phyloP scores from a whole-genome alignment of 2,888 invertebrate genomes.

The Patella ulyssiponensis region DNA sequence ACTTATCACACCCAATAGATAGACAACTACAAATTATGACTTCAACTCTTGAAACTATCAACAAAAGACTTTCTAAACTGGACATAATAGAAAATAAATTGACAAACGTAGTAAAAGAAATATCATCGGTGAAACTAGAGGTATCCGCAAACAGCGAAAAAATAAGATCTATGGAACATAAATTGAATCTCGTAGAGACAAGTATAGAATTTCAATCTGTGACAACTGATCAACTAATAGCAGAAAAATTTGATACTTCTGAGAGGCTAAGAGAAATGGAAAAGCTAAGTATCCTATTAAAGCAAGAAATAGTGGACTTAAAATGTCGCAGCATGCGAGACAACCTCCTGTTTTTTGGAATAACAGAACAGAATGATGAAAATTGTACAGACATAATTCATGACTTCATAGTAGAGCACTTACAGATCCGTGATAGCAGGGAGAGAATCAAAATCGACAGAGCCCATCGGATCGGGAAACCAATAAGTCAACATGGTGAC shows the following conservation, averaged over 20 bases:
- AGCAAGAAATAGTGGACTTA: background rate
- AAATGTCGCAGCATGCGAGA: conserved; percentile 1
- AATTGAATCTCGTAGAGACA: background rate
- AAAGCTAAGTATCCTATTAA: background rate
- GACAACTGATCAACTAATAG: background rate
- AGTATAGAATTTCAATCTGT: conserved; percentile 11
- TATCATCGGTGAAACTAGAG: background rate
- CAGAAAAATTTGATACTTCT: background rate
- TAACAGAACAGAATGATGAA: background rate
- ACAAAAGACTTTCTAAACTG: background rate
- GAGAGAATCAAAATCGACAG: background rate
- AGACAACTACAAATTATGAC: background rate
- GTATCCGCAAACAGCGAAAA: background rate
- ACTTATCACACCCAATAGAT: too few species aligned
- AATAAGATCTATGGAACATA: background rate
- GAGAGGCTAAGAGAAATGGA: background rate
- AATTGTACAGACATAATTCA: background rate
- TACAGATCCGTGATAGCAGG: background rate
- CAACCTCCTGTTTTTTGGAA: conserved; percentile 6
- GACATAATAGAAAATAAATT: background rate
- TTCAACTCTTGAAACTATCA: conserved; percentile 1
- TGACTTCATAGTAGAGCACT: background rate
- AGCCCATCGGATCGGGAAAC: background rate
- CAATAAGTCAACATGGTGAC: background rate
- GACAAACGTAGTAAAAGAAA: background rate